Evolutionary conservation across 1,140 invertebrate genomes (phyloP).

Genomic region (Hesperophylax magnus): DNA sequence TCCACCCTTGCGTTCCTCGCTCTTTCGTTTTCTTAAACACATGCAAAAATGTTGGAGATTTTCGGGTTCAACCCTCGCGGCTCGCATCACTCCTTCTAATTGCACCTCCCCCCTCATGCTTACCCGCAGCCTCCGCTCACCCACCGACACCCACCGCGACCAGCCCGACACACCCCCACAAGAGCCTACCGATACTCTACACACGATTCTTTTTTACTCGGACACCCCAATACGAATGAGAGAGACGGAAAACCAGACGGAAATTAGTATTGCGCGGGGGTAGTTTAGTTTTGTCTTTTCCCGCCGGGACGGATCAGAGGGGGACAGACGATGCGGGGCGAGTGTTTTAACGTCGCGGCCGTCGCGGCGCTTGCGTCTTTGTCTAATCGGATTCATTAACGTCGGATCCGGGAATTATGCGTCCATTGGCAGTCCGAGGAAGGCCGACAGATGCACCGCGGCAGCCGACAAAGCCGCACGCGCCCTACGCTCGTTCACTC

Average conservation of each 20-base stretch:
- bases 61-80: conserved; percentile 44
- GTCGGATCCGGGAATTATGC: conserved; percentile 70
- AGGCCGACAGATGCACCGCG: conserved; percentile 54
- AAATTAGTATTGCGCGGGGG: conserved; percentile 27
- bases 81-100: conserved; percentile 54
- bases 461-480: conserved; percentile 51
- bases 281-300: conserved; percentile 26
- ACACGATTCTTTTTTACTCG: conserved; percentile 54
- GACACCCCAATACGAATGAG: conserved; percentile 42
- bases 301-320: conserved; percentile 41
- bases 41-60: conserved; percentile 54
- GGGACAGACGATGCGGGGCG: conserved; percentile 41
- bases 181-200: conserved; percentile 45
- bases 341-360: conserved; percentile 59
- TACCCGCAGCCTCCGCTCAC: background rate
- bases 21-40: conserved; percentile 47
- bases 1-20: conserved; percentile 4
- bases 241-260: conserved; percentile 45
- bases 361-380: conserved; percentile 68
- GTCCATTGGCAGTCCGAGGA: conserved; percentile 67
- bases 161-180: conserved; percentile 41
- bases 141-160: conserved; percentile 5
- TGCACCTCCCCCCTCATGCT: conserved; percentile 30
- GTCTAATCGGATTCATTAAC: conserved; percentile 73
- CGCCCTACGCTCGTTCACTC: background rate